A percentile compares a stretch with the other conserved stretches of the same genome.
These are phyloP conservation scores for Drosophila tropicalis DNA, from an alignment of 1,140 invertebrate species.

Conservation along the genomic window DNA sequence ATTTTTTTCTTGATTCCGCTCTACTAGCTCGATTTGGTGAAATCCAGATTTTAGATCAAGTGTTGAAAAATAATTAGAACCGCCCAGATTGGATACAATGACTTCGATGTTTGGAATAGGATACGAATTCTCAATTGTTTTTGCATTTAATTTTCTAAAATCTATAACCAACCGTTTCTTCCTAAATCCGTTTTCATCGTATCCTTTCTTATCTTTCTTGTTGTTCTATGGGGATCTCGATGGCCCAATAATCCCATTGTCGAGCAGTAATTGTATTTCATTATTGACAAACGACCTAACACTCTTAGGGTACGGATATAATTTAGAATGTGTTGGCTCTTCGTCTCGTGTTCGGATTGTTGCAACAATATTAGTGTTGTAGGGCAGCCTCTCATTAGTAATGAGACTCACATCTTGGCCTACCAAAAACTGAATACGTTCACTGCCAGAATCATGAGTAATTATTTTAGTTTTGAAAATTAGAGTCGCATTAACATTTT, in stretches of 20 bases:
- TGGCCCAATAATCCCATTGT: too few species aligned
- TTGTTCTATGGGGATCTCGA: too few species aligned
- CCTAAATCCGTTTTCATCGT: too few species aligned
- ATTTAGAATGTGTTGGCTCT: neutral
- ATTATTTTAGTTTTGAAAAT: neutral
- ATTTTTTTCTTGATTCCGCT: slow-evolving; percentile 1
- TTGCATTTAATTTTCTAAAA: too few species aligned
- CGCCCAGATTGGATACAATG: neutral
- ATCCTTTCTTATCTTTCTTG: too few species aligned
- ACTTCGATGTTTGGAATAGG: neutral
- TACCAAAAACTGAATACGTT: too few species aligned
- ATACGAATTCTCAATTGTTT: neutral
- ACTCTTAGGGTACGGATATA: neutral
- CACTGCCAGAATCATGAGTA: too few species aligned
- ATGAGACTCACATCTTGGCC: neutral
- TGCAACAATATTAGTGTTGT: neutral
- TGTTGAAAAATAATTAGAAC: neutral
- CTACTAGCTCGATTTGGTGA: neutral
- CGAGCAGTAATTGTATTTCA: neutral
- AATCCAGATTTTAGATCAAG: neutral
- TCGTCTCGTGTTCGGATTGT: neutral
- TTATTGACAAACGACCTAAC: neutral
- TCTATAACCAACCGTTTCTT: too few species aligned
- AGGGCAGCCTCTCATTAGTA: neutral
- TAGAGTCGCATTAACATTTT: neutral